Evolutionary conservation across 1,140 invertebrate genomes (phyloP).

Genomic region (Diprion similis): DNA sequence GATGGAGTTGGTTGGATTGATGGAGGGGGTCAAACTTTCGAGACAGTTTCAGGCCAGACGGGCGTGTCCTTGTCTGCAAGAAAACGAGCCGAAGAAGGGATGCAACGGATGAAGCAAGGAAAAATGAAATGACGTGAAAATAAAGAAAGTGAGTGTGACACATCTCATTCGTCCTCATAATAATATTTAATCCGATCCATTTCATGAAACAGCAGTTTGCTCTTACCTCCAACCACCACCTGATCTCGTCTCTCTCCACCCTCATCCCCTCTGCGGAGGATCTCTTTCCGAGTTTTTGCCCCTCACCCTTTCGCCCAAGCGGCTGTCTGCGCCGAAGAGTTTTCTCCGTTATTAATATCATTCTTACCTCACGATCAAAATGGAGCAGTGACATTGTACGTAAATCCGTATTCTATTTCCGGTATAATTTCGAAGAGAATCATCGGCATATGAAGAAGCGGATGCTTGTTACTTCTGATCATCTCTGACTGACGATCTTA

Average conservation of each 20-base stretch:
- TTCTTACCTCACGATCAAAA: too few relatives aligned
- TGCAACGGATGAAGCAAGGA: neutral
- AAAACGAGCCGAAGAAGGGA: slow-evolving; percentile 12
- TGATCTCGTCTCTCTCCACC: neutral
- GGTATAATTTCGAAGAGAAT: too few relatives aligned
- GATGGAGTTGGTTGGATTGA: neutral
- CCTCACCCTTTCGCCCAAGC: neutral
- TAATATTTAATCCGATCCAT: slow-evolving; percentile 60
- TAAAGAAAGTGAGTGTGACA: slow-evolving; percentile 34
- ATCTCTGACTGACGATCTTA: too few relatives aligned
- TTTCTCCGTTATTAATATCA: neutral
- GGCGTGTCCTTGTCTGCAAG: slow-evolving; percentile 19
- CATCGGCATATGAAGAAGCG: too few relatives aligned
- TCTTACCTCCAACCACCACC: slow-evolving; percentile 46
- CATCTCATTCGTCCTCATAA: slow-evolving; percentile 53
- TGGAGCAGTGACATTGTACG: too few relatives aligned
- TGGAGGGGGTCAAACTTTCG: slow-evolving; percentile 44
- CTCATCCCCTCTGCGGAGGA: neutral
- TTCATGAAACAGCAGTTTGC: slow-evolving; percentile 56
- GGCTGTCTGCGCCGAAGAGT: neutral
- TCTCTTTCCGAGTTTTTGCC: neutral
- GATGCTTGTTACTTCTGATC: too few relatives aligned
- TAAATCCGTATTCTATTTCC: too few relatives aligned
- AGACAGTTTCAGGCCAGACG: slow-evolving; percentile 35
- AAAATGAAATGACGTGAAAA: slow-evolving; percentile 5